phyloP scores from a whole-genome alignment of 1,140 invertebrate genomes.

The Trissolcus basalis region DNA sequence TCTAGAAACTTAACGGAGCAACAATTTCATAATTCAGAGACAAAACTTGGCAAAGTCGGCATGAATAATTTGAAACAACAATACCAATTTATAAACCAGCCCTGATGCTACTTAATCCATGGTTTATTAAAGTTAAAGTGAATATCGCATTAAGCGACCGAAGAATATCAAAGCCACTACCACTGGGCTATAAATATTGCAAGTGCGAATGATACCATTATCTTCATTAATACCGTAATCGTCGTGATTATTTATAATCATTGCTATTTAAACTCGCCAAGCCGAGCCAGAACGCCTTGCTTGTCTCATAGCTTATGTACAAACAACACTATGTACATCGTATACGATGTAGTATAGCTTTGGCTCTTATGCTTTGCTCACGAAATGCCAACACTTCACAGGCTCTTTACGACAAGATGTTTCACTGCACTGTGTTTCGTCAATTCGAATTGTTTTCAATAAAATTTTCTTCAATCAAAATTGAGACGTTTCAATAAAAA shows the following conservation, averaged over 20 bases:
- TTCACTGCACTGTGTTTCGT: too few relatives aligned
- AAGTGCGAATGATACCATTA: constrained; percentile 52
- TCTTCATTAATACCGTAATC: constrained; percentile 54
- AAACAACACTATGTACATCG: too few relatives aligned
- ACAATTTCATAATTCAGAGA: background rate
- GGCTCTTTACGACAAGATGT: too few relatives aligned
- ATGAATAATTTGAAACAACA: constrained; percentile 15
- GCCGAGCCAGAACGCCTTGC: constrained; percentile 6
- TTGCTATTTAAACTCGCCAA: constrained; percentile 33
- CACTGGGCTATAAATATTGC: constrained; percentile 30
- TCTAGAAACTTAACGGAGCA: background rate
- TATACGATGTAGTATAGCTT: too few relatives aligned
- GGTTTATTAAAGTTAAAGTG: constrained; percentile 49
- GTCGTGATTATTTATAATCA: constrained; percentile 50
- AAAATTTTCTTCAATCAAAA: too few relatives aligned
- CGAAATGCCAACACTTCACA: background rate
- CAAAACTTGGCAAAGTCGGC: background rate
- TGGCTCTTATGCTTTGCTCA: constrained; percentile 7
- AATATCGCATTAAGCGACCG: constrained; percentile 40
- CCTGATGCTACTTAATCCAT: constrained; percentile 25
- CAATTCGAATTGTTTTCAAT: too few relatives aligned
- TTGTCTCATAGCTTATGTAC: constrained; percentile 16
- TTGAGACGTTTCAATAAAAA: too few relatives aligned
- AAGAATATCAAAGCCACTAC: constrained; percentile 47
- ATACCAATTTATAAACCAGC: constrained; percentile 16